Conservation (phyloP, 2,113 vertebrate genomes). For the Hypomesus transpacificus region DNA sequence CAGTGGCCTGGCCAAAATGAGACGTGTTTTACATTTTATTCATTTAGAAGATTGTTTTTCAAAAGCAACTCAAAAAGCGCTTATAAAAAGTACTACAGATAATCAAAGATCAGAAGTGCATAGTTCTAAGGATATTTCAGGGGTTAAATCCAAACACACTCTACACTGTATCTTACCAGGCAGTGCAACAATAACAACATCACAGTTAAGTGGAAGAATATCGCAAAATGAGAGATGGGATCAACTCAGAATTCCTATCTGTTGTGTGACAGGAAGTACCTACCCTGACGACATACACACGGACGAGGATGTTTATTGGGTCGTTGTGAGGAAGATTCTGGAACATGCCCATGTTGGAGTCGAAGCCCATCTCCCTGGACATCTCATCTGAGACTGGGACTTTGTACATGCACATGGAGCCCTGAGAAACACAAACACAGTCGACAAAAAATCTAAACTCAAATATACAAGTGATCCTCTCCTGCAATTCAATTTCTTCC, state of each 20-base stretch:
- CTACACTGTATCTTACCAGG: no score
- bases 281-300: slow-evolving; percentile 90
- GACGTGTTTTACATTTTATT: neutral
- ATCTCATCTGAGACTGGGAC: slow-evolving; percentile 88
- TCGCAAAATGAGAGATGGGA: no score
- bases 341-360: slow-evolving; percentile 94
- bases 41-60: no score
- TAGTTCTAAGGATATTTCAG: neutral
- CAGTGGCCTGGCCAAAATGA: slow-evolving; percentile 79
- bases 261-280: slow-evolving; percentile 41
- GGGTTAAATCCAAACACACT: no score
- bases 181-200: no score
- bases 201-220: no score
- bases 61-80: no score
- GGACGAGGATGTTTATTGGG: slow-evolving; percentile 88
- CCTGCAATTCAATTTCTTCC: neutral
- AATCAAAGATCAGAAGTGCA: neutral
- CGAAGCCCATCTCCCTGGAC: slow-evolving; percentile 82
- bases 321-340: slow-evolving; percentile 96
- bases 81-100: neutral
- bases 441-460: slow-evolving; percentile 17
- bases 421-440: slow-evolving; percentile 69
- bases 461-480: no score
- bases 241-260: no score
- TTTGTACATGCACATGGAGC: slow-evolving; percentile 95